Evolutionary conservation across 2,797 vertebrate genomes (phyloP).

Genomic region (Pseudochirops corinnae): DNA sequence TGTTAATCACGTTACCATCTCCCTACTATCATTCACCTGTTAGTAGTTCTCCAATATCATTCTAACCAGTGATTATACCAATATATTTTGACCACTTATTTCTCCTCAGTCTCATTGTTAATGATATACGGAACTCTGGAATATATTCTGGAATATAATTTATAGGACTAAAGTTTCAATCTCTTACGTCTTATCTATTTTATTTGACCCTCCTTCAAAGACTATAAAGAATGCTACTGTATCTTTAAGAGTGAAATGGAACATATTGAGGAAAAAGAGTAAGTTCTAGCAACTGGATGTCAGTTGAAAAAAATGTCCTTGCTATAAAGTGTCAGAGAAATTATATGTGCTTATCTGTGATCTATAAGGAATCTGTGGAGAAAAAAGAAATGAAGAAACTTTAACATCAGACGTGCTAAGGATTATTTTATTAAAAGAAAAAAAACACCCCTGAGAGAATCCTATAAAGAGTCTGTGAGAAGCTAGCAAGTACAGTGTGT

Average conservation of each 20-base stretch:
- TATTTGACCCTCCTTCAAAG: neutral
- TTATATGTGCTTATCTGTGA: neutral
- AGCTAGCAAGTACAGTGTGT: neutral
- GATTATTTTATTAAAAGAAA: neutral
- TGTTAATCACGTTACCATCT: neutral
- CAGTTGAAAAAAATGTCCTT: neutral
- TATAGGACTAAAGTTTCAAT: neutral
- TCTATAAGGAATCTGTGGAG: neutral
- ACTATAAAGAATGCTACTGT: neutral
- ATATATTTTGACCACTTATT: neutral
- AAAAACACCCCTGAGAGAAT: neutral
- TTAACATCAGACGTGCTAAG: neutral
- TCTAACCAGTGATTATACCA: neutral
- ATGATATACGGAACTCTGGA: neutral
- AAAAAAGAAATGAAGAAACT: neutral
- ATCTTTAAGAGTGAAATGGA: neutral
- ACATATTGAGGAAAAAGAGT: neutral
- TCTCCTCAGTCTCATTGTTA: neutral
- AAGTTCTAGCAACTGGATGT: neutral
- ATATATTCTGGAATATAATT: neutral
- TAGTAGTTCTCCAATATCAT: neutral
- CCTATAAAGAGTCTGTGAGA: neutral
- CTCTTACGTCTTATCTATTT: neutral
- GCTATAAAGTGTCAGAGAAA: neutral
- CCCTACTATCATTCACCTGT: neutral